phyloP scores from a whole-genome alignment of 2,797 vertebrate species.

The Lycodopsis pacificus region DNA sequence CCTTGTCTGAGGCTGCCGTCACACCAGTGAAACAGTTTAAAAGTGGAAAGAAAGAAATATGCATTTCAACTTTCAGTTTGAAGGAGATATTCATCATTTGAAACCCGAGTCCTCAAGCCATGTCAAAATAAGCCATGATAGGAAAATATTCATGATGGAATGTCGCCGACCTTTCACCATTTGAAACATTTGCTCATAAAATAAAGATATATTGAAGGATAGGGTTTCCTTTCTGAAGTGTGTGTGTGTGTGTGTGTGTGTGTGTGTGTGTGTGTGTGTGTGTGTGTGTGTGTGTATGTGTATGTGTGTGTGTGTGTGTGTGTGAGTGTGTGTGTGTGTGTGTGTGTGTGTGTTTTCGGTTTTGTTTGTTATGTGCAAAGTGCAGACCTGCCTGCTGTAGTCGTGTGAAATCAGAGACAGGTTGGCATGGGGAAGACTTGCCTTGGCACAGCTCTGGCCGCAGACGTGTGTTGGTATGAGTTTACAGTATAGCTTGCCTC shows the following conservation, averaged over 20 bases:
- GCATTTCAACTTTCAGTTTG: constrained; percentile 25
- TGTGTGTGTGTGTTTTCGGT: constrained; percentile 41
- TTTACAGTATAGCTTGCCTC: constrained; percentile 73
- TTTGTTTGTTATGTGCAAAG: constrained; percentile 58
- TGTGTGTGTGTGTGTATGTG: constrained; percentile 46
- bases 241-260: constrained; percentile 51
- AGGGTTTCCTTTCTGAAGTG: constrained; percentile 25
- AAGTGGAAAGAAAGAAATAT: constrained; percentile 30
- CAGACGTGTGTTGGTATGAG: constrained; percentile 76
- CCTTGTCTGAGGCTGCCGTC: neutral
- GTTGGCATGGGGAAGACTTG: constrained; percentile 68
- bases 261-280: constrained; percentile 51
- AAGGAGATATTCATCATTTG: constrained; percentile 36
- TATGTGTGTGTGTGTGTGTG: constrained; percentile 51
- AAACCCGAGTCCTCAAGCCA: constrained; percentile 43
- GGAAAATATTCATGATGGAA: constrained; percentile 23
- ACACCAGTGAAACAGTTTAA: neutral
- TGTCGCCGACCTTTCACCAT: constrained; percentile 9
- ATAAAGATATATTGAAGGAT: constrained; percentile 28
- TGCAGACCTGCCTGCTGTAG: constrained; percentile 53
- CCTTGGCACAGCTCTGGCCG: constrained; percentile 68
- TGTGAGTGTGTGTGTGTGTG: constrained; percentile 47
- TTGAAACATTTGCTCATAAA: constrained; percentile 29
- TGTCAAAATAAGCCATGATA: constrained; percentile 47
- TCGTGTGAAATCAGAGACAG: constrained; percentile 70